Evolutionary conservation across 2,113 vertebrate species (phyloP).

Genomic region (Cygnus buccinator): DNA sequence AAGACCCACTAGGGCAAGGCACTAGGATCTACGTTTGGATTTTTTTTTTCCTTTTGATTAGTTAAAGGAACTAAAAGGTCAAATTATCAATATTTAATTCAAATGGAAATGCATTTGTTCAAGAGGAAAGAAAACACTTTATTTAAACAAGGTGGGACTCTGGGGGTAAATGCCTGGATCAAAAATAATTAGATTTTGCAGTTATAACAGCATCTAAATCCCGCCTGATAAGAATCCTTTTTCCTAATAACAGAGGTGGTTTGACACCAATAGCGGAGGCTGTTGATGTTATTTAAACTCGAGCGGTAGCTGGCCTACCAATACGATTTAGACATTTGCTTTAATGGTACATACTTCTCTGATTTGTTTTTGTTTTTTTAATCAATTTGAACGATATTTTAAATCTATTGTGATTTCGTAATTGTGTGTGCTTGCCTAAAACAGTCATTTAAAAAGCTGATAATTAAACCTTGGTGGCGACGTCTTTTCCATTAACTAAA

Average conservation of each 20-base stretch:
- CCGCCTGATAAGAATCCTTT: slow-evolving; percentile 60
- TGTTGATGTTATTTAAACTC: slow-evolving; percentile 14
- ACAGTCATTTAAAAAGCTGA: slow-evolving; percentile 50
- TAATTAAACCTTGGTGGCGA: slow-evolving; percentile 55
- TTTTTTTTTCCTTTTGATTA: slow-evolving; percentile 82
- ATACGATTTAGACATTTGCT: slow-evolving; percentile 30
- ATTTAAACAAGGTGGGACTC: slow-evolving; percentile 74
- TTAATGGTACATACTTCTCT: slow-evolving; percentile 36
- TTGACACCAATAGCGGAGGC: slow-evolving; percentile 40
- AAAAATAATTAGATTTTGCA: slow-evolving; percentile 77
- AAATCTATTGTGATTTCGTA: slow-evolving; percentile 64
- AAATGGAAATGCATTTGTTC: slow-evolving; percentile 80
- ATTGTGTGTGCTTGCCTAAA: slow-evolving; percentile 49
- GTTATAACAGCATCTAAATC: slow-evolving; percentile 67
- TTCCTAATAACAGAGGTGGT: slow-evolving; percentile 66
- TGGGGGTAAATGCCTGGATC: slow-evolving; percentile 67
- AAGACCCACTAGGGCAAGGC: slow-evolving; percentile 83
- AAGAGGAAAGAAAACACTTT: slow-evolving; percentile 77
- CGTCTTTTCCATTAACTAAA: slow-evolving; percentile 70
- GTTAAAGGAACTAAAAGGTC: slow-evolving; percentile 86
- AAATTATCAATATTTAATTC: slow-evolving; percentile 90
- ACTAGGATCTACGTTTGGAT: slow-evolving; percentile 77
- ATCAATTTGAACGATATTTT: slow-evolving; percentile 59
- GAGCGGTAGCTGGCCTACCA: not conserved
- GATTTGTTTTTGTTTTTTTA: slow-evolving; percentile 27